These are phyloP conservation scores for Sesia bembeciformis DNA, from an alignment of 2,888 invertebrate genomes.

Conservation along the genomic window DNA sequence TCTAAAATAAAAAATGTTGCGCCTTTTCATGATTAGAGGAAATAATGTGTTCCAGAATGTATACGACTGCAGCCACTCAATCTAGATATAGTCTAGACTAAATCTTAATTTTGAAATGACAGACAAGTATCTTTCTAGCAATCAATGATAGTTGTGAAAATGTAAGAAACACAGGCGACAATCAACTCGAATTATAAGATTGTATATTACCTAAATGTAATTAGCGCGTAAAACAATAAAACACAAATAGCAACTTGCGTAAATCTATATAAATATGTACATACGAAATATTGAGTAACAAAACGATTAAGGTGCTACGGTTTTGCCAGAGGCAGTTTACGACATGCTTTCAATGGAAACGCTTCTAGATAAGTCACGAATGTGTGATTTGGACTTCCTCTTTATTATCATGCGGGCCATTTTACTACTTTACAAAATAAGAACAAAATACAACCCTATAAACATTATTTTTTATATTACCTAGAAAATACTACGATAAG, in stretches of 20 bases:
- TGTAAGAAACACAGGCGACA: too few species aligned
- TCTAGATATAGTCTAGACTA: too few species aligned
- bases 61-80: too few species aligned
- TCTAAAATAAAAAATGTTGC: too few species aligned
- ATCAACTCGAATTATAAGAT: neutral
- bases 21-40: too few species aligned
- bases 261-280: constrained; percentile 6
- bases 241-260: constrained; percentile 8
- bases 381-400: constrained; percentile 10
- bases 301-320: constrained; percentile 7
- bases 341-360: constrained; percentile 17
- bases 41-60: too few species aligned
- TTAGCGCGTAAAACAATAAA: constrained; percentile 2
- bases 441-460: neutral
- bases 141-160: too few species aligned
- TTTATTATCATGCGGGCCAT: neutral
- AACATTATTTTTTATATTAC: neutral
- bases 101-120: too few species aligned
- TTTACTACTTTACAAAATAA: neutral
- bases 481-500: neutral
- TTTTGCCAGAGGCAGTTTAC: constrained; percentile 12
- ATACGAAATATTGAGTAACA: neutral
- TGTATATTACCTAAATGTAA: constrained; percentile 3
- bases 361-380: constrained; percentile 17
- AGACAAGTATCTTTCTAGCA: too few species aligned